Base-by-base conservation (phyloP, 2,888 invertebrate species). In the Slavum lentiscoides region DNA sequence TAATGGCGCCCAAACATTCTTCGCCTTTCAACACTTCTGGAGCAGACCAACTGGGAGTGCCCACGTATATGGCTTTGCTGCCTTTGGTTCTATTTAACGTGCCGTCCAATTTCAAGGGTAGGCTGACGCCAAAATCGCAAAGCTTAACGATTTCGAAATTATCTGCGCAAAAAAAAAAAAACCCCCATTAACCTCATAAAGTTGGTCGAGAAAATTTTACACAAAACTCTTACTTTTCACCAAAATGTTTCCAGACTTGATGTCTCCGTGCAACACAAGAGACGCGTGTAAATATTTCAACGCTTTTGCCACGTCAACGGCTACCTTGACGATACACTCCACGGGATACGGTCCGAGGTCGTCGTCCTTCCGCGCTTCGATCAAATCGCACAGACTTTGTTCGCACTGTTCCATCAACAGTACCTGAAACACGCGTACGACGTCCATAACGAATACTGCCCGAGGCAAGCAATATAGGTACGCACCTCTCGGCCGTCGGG, bases 61-160 rank as follows among this genome's bases (percentile, higher is more conserved):
- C 94, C 84, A 90, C 89, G 86, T 93, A 95, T 19, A 87, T 85
- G 37, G 88, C 87, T 19, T 89, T 87, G 6, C 88, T 88, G 66
- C 89, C 88, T 17, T 87, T 86, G 15, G 43, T 68, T 68, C 58
- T 77, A 49, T 82, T 72, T 11, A 83, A 67, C 21, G 68, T 64
- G 0, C 92, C 92, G 84, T 91, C 89, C 82, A 90, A 88, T 68
- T 91, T 90, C 2, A 94, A 86, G 0, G 92, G 92, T 82, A 94
- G 84, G 39, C 92, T 91, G n/a, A 94, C 93, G 5, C 94, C 94
- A 86, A 95, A 95, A 87, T 95, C 94, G 84, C 95, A 94, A 23
- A 94, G 87, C 86, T 95, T 94, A 83, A 94, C 92, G 2, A 89
- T 88, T 49, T 89, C 89, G 85, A 93, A 94, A 85, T 93, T 90